These are phyloP conservation scores for Apostichopus leukothele DNA, from an alignment of 53 echinoderm and acorn worm species.

Conservation along the genomic window DNA sequence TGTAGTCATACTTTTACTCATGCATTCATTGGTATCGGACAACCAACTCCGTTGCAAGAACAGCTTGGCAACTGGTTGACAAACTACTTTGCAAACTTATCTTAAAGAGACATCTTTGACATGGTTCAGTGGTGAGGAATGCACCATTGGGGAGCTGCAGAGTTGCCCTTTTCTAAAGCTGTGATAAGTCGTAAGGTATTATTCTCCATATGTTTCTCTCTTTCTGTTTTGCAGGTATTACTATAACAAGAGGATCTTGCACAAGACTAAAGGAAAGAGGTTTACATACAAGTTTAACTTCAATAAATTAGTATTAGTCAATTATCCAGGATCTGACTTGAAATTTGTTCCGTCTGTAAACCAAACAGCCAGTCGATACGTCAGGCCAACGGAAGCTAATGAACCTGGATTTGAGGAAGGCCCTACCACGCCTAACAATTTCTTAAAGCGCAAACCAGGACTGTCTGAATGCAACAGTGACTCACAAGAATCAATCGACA, in stretches of 20 bases:
- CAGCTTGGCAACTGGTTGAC: too few species aligned
- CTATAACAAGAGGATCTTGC: slow-evolving; percentile 96
- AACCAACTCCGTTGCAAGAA: too few species aligned
- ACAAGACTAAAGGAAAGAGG: slow-evolving; percentile 97
- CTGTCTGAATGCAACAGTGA: slow-evolving; percentile 83
- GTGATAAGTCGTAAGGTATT: too few species aligned
- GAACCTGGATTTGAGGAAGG: slow-evolving; percentile 59
- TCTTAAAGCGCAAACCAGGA: slow-evolving; percentile 59
- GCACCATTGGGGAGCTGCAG: too few species aligned
- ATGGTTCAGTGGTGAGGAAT: too few species aligned
- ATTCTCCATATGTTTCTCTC: neutral
- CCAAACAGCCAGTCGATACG: slow-evolving; percentile 52
- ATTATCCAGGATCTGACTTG: slow-evolving; percentile 91
- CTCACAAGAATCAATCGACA: slow-evolving; percentile 81
- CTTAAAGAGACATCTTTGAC: neutral
- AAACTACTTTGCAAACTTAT: neutral
- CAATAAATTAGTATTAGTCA: slow-evolving; percentile 93
- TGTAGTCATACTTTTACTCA: too few species aligned
- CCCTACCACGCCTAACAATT: slow-evolving; percentile 51
- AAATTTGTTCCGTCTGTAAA: slow-evolving; percentile 85
- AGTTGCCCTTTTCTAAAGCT: too few species aligned
- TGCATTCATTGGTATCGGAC: too few species aligned
- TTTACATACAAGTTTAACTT: slow-evolving; percentile 99
- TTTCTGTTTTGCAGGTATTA: slow-evolving; percentile 72
- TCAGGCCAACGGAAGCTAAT: slow-evolving; percentile 64